Evolutionary conservation across 2,888 invertebrate genomes (phyloP).

Genomic region (Agapetus fuscipes): DNA sequence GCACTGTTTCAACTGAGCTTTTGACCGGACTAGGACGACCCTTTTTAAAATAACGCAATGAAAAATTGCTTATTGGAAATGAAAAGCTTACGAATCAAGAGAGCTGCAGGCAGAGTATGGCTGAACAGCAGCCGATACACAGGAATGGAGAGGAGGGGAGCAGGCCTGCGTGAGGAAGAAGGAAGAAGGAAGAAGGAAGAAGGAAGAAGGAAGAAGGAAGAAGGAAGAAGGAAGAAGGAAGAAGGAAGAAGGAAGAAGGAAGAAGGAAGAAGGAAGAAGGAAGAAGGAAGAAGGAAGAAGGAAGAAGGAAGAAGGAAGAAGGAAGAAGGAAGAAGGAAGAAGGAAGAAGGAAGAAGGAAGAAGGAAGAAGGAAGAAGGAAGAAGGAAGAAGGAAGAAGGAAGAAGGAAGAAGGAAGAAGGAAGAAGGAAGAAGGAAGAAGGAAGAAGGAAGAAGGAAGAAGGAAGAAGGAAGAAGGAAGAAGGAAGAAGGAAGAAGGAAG

Average conservation of each 20-base stretch:
- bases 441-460: constrained; percentile 8
- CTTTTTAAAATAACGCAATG: too few species aligned
- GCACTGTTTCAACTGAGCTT: too few species aligned
- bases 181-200: constrained; percentile 13
- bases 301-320: constrained; percentile 11
- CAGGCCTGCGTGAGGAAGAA: too few species aligned
- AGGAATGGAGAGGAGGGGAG: too few species aligned
- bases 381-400: constrained; percentile 6
- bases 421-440: constrained; percentile 6
- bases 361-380: constrained; percentile 9
- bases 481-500: constrained; percentile 6
- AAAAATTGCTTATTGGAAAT: too few species aligned
- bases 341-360: constrained; percentile 11
- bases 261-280: constrained; percentile 10
- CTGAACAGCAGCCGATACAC: too few species aligned
- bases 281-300: constrained; percentile 9
- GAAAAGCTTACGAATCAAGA: too few species aligned
- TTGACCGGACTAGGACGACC: too few species aligned
- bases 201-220: constrained; percentile 12
- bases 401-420: constrained; percentile 5
- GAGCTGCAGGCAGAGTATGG: too few species aligned
- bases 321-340: constrained; percentile 12
- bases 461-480: constrained; percentile 6
- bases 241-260: constrained; percentile 12
- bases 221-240: constrained; percentile 11